A percentile compares a stretch with the other conserved stretches of the same genome.
Conservation (phyloP, 2,888 invertebrate genomes). For the Celastrina argiolus region DNA sequence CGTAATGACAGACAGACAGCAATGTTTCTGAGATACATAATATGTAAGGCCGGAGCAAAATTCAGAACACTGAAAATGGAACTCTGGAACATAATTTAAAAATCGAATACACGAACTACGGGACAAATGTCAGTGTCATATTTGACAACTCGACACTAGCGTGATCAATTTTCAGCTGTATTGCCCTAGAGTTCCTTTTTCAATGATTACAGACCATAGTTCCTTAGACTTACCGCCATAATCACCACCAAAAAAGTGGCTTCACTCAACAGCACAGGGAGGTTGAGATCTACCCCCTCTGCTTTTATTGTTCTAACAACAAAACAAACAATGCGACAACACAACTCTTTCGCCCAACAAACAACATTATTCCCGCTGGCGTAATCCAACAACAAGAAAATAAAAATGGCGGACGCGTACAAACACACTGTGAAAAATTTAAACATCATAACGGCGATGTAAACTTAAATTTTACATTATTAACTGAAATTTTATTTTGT, state of each 20-base stretch:
- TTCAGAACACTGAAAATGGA: too few species aligned
- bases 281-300: not conserved
- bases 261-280: not conserved
- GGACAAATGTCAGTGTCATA: too few species aligned
- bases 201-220: too few species aligned
- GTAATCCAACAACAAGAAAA: not conserved
- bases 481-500: not conserved
- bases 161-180: too few species aligned
- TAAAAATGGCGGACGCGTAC: not conserved
- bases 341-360: not conserved
- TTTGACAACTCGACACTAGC: too few species aligned
- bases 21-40: too few species aligned
- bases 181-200: too few species aligned
- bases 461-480: not conserved
- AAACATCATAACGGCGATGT: not conserved
- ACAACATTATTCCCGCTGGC: not conserved
- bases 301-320: not conserved
- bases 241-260: not conserved
- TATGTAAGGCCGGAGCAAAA: too few species aligned
- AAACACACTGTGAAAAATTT: not conserved
- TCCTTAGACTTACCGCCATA: not conserved
- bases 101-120: too few species aligned
- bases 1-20: too few species aligned
- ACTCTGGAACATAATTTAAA: too few species aligned
- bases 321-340: not conserved